Percentiles rank a stretch among this genome's conserved stretches.
Evolutionary conservation across 1,140 invertebrate species (phyloP).

Genomic region (Habropoda laboriosa): DNA sequence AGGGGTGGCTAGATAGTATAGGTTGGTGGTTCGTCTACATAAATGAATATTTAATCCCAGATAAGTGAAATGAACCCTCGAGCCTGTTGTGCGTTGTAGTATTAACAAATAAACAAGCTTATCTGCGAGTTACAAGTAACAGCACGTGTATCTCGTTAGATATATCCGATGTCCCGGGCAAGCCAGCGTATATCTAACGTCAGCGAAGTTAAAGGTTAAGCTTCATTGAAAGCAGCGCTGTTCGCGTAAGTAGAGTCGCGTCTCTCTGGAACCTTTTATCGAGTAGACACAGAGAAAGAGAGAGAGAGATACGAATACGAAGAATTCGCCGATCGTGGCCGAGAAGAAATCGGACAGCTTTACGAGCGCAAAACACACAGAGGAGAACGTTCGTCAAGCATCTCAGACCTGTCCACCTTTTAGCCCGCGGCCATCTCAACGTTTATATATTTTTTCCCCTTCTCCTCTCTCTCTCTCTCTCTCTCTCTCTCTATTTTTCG

Average conservation of each 20-base stretch:
- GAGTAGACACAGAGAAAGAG: too few relatives aligned
- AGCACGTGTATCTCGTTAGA: constrained; percentile 51
- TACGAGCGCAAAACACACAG: constrained; percentile 43
- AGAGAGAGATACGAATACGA: constrained; percentile 16
- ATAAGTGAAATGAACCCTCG: constrained; percentile 17
- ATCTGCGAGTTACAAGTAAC: constrained; percentile 40
- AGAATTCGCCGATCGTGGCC: constrained; percentile 28
- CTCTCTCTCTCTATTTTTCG: not conserved
- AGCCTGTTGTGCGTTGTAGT: constrained; percentile 1
- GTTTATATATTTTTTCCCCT: constrained; percentile 20
- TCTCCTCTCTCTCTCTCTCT: not conserved
- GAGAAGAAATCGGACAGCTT: constrained; percentile 52
- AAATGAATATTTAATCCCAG: constrained; percentile 25
- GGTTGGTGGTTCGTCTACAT: not conserved
- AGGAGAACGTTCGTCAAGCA: constrained; percentile 41
- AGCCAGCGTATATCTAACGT: constrained; percentile 30
- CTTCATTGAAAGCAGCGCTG: constrained; percentile 8
- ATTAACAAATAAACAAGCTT: constrained; percentile 47
- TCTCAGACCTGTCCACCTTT: constrained; percentile 51
- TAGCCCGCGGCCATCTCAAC: constrained; percentile 34
- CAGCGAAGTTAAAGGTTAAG: constrained; percentile 43
- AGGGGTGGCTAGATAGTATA: too few relatives aligned
- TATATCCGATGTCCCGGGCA: constrained; percentile 29
- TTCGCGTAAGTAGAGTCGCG: too few relatives aligned
- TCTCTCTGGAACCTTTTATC: constrained; percentile 32